These are phyloP conservation scores for Psylliodes chrysocephalus DNA, from an alignment of 2,888 invertebrate genomes.

Conservation along the genomic window DNA sequence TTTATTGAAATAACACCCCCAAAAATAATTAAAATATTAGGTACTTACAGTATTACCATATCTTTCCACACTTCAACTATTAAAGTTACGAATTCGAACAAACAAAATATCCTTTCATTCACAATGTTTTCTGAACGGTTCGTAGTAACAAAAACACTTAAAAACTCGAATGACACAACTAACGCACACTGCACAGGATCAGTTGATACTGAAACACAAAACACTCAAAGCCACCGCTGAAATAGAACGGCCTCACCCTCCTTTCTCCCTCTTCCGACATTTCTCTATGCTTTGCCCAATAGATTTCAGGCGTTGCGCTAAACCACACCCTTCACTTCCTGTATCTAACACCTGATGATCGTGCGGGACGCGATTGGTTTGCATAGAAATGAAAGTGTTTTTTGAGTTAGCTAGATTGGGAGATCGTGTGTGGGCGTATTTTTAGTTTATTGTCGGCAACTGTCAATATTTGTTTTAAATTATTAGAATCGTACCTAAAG, in stretches of 20 bases:
- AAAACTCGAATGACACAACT: constrained; percentile 37
- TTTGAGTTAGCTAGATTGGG: constrained; percentile 17
- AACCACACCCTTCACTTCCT: constrained; percentile 52
- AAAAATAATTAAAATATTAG: constrained; percentile 22
- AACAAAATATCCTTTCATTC: constrained; percentile 21
- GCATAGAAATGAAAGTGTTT: constrained; percentile 16
- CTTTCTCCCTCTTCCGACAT: constrained; percentile 49
- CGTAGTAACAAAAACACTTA: background rate
- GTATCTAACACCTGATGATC: constrained; percentile 58
- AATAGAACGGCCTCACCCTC: constrained; percentile 53
- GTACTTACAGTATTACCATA: constrained; percentile 64
- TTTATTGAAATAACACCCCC: too few species aligned
- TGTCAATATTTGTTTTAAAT: constrained; percentile 13
- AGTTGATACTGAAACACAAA: constrained; percentile 21
- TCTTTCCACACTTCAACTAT: constrained; percentile 50
- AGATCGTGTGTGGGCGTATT: constrained; percentile 16
- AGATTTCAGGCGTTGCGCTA: constrained; percentile 35
- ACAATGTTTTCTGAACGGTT: background rate
- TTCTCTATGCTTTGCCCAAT: constrained; percentile 54
- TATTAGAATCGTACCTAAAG: background rate
- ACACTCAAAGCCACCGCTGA: constrained; percentile 35
- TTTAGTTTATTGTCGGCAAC: constrained; percentile 15
- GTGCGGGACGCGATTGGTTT: constrained; percentile 8
- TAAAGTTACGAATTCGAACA: constrained; percentile 26
- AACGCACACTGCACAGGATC: constrained; percentile 40